A percentile compares a stretch with the other conserved stretches of the same genome.
These are phyloP conservation scores for Paramisgurnus dabryanus DNA, from an alignment of 2,113 vertebrate species.

Conservation along the genomic window DNA sequence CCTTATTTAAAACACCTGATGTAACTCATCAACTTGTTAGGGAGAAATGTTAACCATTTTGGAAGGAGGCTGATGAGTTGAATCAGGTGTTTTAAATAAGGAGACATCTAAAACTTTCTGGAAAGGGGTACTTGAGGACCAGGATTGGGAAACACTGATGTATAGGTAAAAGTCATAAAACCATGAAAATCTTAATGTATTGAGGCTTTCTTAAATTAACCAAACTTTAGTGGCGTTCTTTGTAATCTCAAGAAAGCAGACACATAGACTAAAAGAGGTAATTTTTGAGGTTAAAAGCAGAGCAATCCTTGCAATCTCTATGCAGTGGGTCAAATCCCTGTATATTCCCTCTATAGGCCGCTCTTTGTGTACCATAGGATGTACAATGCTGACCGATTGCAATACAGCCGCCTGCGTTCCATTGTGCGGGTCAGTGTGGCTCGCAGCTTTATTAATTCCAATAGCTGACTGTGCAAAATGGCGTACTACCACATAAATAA, in stretches of 20 bases:
- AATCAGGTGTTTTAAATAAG: too few relatives aligned
- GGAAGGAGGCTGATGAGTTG: too few relatives aligned
- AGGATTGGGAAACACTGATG: too few relatives aligned
- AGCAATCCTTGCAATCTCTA: background rate
- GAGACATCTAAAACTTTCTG: too few relatives aligned
- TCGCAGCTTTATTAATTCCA: constrained; percentile 34
- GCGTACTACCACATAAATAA: constrained; percentile 18
- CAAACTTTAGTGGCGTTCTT: background rate
- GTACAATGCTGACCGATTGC: constrained; percentile 72
- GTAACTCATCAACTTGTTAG: too few relatives aligned
- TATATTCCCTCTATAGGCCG: constrained; percentile 66
- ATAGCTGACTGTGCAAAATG: constrained; percentile 67
- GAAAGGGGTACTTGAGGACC: too few relatives aligned
- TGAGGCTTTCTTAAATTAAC: too few relatives aligned
- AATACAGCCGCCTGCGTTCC: constrained; percentile 58
- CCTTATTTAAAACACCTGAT: too few relatives aligned
- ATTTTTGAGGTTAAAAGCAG: too few relatives aligned
- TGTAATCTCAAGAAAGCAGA: background rate
- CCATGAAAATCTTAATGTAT: too few relatives aligned
- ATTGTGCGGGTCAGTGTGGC: constrained; percentile 28
- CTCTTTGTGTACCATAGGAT: constrained; percentile 68
- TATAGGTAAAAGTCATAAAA: too few relatives aligned
- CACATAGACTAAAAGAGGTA: background rate
- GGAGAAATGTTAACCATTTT: too few relatives aligned
- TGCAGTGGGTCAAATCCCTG: constrained; percentile 60